Evolutionary conservation across 2,797 vertebrate genomes (phyloP), one percentile per base, ranked within the genome.

Genomic region (Urosaurus nigricauda): DNA sequence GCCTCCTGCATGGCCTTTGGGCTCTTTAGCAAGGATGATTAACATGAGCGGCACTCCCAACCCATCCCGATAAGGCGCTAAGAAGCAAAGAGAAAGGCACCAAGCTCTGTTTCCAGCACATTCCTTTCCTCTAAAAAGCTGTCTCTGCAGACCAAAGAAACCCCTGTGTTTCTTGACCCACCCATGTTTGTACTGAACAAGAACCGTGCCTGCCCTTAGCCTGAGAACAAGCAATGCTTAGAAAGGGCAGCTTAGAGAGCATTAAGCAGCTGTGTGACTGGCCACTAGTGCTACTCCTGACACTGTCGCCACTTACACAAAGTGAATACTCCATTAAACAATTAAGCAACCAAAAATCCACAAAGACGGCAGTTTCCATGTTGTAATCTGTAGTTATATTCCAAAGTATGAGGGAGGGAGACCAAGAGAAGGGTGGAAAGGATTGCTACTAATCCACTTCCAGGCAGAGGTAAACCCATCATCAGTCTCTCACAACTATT

Each of bases 281-380:
- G 93, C 85, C 82, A 73, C 86, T 85, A 83, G 81, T 81, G 90
- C 53, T 37, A 19, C 24, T 93, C 93, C n/a, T 95, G 91, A 95
- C 92, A 95, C 92, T 92, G 95, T 90, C 93, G 90, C 93, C 89
- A 93, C 93, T 94, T 93, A 93, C 91, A 93, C 94, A 90, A 94
- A 93, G 91, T 86, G 94, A 95, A 92, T 91, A 94, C 90, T 94
- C 93, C 95, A 96, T 95, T 95, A 95, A 95, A 92, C 95, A 95
- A 94, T 95, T 94, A 95, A 94, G 94, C 91, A 93, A 94, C 93
- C 92, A 13, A 95, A 88, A 68, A 85, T 92, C 94, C 94, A 95
- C 92, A 95, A 93, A 94, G 92, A 85, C 89, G 92, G 94, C 90
- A 91, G 93, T 93, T 95, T 94, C 90, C 92, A 92, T 87, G 90